Conservation (phyloP, 2,888 invertebrate genomes). For the Amblyjoppa fuscipennis region DNA sequence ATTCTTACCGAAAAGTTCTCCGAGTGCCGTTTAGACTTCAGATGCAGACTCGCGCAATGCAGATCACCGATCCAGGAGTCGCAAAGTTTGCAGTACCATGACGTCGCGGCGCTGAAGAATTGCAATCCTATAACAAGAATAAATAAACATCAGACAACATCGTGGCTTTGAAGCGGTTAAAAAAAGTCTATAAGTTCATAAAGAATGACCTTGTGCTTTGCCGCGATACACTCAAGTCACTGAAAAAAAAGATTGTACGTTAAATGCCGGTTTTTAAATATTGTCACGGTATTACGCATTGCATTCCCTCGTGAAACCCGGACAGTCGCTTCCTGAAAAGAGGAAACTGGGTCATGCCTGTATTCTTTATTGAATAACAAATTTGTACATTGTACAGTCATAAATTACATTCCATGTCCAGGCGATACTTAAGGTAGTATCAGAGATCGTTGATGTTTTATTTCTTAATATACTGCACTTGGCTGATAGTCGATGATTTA, state of each 20-base stretch:
- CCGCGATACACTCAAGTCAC: constrained; percentile 82
- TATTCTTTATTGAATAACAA: constrained; percentile 54
- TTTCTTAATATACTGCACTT: constrained; percentile 61
- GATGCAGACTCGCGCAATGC: constrained; percentile 94
- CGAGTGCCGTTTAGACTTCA: constrained; percentile 92
- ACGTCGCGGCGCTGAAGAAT: constrained; percentile 94
- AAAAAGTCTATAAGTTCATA: constrained; percentile 79
- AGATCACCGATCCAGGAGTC: constrained; percentile 95
- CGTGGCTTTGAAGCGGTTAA: constrained; percentile 74
- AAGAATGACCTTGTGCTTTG: constrained; percentile 84
- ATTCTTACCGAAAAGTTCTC: constrained; percentile 92
- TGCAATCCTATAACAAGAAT: constrained; percentile 89
- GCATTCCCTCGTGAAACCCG: constrained; percentile 30
- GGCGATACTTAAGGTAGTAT: constrained; percentile 33
- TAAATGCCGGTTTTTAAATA: constrained; percentile 65
- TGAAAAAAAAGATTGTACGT: constrained; percentile 80
- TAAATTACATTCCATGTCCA: constrained; percentile 57
- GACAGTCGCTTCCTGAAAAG: constrained; percentile 50
- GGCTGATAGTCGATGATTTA: constrained; percentile 63
- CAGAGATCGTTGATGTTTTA: constrained; percentile 15
- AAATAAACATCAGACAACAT: constrained; percentile 72
- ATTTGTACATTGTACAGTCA: constrained; percentile 57
- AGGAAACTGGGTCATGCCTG: constrained; percentile 30
- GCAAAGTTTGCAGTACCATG: constrained; percentile 96
- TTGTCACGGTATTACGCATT: constrained; percentile 50